Conservation (phyloP, 2,888 invertebrate genomes). For the Piscicola geometra region DNA sequence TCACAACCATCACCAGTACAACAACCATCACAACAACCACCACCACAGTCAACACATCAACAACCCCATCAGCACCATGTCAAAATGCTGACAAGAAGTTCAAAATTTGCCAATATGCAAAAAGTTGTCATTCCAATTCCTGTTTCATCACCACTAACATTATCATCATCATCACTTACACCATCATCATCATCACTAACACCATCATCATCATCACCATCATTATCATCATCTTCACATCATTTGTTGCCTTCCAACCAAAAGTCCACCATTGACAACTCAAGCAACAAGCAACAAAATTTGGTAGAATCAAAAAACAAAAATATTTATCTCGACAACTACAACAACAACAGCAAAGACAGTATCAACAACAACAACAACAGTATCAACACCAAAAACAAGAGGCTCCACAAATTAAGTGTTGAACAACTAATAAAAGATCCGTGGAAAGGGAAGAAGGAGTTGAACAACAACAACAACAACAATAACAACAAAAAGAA, state of each 20-base stretch:
- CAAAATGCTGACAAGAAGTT: too few relatives aligned
- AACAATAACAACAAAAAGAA: too few relatives aligned
- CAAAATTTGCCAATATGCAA: too few relatives aligned
- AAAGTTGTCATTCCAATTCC: neutral
- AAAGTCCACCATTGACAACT: too few relatives aligned
- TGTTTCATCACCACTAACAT: neutral
- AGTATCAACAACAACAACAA: neutral
- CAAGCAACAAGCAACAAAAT: too few relatives aligned
- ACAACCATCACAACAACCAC: too few relatives aligned
- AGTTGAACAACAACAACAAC: too few relatives aligned
- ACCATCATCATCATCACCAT: neutral
- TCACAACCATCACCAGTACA: too few relatives aligned
- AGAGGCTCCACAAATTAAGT: too few relatives aligned
- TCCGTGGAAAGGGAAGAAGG: neutral
- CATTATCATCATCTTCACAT: slow-evolving; percentile 8
- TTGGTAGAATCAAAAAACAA: too few relatives aligned
- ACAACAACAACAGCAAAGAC: neutral
- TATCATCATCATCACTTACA: neutral
- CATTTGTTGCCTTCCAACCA: slow-evolving; percentile 11
- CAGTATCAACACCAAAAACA: neutral
- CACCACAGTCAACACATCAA: too few relatives aligned
- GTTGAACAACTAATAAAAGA: neutral
- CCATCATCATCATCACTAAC: neutral
- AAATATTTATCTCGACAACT: neutral
- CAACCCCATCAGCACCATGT: too few relatives aligned